These are phyloP conservation scores for Xenotilapia longispinis DNA, from an alignment of 2,113 vertebrate genomes.

Conservation along the genomic window DNA sequence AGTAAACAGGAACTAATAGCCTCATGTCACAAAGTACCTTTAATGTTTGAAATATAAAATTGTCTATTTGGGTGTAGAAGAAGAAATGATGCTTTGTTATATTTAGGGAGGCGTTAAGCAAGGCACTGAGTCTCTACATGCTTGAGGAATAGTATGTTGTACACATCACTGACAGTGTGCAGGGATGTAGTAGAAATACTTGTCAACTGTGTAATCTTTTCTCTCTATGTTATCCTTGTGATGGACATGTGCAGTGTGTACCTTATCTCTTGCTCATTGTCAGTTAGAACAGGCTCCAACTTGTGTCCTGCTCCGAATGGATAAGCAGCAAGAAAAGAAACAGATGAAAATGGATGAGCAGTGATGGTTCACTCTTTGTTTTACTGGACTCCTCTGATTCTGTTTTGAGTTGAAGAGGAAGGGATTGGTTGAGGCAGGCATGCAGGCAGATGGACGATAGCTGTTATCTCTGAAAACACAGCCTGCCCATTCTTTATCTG, in stretches of 20 bases:
- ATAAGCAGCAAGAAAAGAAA: not conserved
- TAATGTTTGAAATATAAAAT: not conserved
- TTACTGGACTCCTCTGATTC: not conserved
- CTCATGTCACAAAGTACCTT: not conserved
- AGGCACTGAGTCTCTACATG: not conserved
- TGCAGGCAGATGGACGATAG: slow-evolving; percentile 12
- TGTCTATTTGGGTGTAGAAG: not conserved
- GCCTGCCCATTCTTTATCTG: not conserved
- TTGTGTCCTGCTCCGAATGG: not conserved
- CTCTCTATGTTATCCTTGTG: not conserved
- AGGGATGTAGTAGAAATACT: not conserved
- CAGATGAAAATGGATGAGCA: not conserved
- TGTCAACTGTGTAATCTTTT: not conserved
- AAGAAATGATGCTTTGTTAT: not conserved
- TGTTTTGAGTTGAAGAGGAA: not conserved
- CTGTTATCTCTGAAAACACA: slow-evolving; percentile 20
- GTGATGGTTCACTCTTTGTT: not conserved
- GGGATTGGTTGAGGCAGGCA: not conserved
- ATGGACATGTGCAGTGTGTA: not conserved
- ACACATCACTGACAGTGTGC: not conserved
- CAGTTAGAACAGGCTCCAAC: not conserved
- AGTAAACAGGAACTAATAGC: not conserved
- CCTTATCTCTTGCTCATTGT: not conserved
- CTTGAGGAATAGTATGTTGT: not conserved
- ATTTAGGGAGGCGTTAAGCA: not conserved